Evolutionary conservation across 2,888 invertebrate genomes (phyloP).

Genomic region (Chymomyza procnemis): DNA sequence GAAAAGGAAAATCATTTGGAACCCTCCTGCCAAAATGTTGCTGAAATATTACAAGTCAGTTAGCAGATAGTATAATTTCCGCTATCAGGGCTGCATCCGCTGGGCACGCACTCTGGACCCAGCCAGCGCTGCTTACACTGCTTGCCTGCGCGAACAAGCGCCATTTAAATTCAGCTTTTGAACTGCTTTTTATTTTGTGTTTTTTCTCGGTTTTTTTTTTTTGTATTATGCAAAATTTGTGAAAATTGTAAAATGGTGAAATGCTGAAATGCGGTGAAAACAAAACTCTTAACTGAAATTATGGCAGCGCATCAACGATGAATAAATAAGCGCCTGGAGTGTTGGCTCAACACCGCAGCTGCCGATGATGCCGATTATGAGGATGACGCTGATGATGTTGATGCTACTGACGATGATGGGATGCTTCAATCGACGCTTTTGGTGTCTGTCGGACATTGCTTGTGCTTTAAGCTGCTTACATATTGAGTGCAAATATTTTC

Average conservation of each 20-base stretch:
- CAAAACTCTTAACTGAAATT: neutral
- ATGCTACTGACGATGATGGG: neutral
- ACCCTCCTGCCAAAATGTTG: neutral
- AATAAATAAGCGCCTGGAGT: neutral
- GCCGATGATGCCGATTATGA: neutral
- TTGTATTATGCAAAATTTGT: neutral
- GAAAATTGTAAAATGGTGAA: neutral
- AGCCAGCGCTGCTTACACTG: no score
- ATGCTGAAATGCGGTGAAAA: neutral
- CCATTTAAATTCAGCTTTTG: no score
- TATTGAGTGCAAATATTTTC: neutral
- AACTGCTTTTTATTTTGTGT: no score
- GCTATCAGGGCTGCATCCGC: constrained; percentile 58
- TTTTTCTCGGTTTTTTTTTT: no score
- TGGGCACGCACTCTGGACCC: neutral
- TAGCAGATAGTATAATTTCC: constrained; percentile 59
- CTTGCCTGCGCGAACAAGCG: no score
- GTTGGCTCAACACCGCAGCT: neutral
- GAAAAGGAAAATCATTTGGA: neutral
- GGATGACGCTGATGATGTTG: neutral
- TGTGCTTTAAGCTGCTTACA: neutral
- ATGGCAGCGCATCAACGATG: neutral
- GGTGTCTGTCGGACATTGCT: neutral
- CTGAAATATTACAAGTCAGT: constrained; percentile 29
- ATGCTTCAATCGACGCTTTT: neutral